Conservation (phyloP, 30 jellyfish, hydroid and myxozoan species). For the Aurelia sp. region DNA sequence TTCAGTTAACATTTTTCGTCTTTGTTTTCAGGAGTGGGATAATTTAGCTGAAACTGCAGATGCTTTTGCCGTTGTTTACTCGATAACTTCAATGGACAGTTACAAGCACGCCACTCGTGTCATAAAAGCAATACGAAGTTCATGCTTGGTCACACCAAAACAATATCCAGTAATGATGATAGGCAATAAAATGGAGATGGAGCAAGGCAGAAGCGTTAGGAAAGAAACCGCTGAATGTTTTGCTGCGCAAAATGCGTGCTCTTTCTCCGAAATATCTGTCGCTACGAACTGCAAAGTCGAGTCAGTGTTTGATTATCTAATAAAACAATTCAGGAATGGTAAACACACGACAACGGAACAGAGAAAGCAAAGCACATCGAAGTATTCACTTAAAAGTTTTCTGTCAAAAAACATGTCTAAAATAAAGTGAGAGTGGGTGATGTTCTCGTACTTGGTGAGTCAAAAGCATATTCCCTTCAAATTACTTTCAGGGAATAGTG, state of each 20-base stretch:
- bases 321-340: constrained; percentile 40
- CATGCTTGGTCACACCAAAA: constrained; percentile 25
- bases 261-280: constrained; percentile 70
- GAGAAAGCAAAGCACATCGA: constrained; percentile 39
- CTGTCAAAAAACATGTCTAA: constrained; percentile 50
- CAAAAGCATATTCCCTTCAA: no score
- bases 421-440: constrained; percentile 5
- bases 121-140: constrained; percentile 60
- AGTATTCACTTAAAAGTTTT: constrained; percentile 45
- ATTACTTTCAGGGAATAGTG: no score
- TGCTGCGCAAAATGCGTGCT: constrained; percentile 63
- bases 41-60: constrained; percentile 80
- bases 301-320: constrained; percentile 23
- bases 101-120: constrained; percentile 52
- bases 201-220: constrained; percentile 71
- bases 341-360: constrained; percentile 19
- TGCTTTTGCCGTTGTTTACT: constrained; percentile 81
- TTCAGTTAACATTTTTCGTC: neutral
- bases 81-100: constrained; percentile 70
- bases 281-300: constrained; percentile 73
- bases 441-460: neutral
- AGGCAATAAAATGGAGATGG: constrained; percentile 83
- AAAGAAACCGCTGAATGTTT: constrained; percentile 47
- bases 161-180: constrained; percentile 65
- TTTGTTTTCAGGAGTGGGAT: constrained; percentile 69